phyloP scores from a whole-genome alignment of 2,888 invertebrate genomes.

The Steromphala cineraria region DNA sequence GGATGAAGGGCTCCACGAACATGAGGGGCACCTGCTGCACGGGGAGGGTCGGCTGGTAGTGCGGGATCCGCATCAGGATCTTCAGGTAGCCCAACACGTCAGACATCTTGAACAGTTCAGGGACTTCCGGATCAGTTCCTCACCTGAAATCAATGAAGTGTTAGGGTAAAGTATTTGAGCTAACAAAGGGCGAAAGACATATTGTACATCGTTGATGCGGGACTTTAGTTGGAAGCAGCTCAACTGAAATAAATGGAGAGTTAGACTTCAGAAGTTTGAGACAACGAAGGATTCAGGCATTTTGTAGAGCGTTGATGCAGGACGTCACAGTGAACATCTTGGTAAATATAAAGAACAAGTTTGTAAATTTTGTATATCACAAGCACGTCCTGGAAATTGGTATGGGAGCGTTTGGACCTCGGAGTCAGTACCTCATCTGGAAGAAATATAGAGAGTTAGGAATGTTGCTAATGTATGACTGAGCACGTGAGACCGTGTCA shows the following conservation, averaged over 20 bases:
- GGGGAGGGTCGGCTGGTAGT: conserved; percentile 21
- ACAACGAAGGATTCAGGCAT: too few relatives aligned
- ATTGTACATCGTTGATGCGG: too few relatives aligned
- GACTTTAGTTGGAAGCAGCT: too few relatives aligned
- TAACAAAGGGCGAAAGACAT: too few relatives aligned
- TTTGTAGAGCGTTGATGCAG: background rate
- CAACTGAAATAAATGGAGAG: too few relatives aligned
- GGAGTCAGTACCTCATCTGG: background rate
- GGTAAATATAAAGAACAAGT: too few relatives aligned
- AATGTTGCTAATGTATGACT: too few relatives aligned
- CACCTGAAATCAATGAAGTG: background rate
- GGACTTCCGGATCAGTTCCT: background rate
- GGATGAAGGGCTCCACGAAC: conserved; percentile 56
- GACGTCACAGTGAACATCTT: too few relatives aligned
- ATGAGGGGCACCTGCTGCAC: conserved; percentile 39
- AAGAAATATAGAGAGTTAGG: background rate
- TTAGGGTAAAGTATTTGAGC: background rate
- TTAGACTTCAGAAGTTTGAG: too few relatives aligned
- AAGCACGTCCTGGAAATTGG: too few relatives aligned
- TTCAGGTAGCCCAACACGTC: background rate
- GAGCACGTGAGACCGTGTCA: too few relatives aligned
- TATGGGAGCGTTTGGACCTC: background rate
- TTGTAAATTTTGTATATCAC: too few relatives aligned
- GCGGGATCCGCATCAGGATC: background rate
- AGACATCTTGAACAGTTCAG: background rate